These are phyloP conservation scores for Leucopsar rothschildi DNA, from an alignment of 2,113 vertebrate genomes.

Conservation along the genomic window DNA sequence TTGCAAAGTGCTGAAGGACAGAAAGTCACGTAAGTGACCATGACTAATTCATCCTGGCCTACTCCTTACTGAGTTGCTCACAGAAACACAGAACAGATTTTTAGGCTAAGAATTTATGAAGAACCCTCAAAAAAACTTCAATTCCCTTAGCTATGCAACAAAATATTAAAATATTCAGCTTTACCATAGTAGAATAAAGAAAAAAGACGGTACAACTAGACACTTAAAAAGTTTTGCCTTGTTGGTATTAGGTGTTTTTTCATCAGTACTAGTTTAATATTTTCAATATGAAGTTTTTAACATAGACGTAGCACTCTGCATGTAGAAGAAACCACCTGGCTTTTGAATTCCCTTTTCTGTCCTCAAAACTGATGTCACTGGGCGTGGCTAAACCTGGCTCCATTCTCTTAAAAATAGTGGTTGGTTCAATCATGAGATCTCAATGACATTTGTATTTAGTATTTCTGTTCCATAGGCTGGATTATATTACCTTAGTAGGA, in stretches of 20 bases:
- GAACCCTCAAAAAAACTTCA: neutral
- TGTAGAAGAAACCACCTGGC: neutral
- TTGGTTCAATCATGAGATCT: neutral
- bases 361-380: neutral
- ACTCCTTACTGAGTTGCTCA: fast-evolving
- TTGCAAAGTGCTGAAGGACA: neutral
- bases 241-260: neutral
- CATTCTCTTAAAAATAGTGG: neutral
- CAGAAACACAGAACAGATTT: neutral
- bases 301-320: neutral
- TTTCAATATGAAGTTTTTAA: neutral
- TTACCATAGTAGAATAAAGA: neutral
- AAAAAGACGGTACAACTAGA: neutral
- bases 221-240: neutral
- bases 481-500: neutral
- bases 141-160: neutral
- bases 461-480: neutral
- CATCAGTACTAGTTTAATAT: neutral
- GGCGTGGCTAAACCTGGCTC: neutral
- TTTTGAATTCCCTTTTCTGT: neutral
- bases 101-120: neutral
- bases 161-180: neutral
- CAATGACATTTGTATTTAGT: neutral
- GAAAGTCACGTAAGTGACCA: fast-evolving
- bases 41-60: neutral